Evolutionary conservation across 2,888 invertebrate species (phyloP), one percentile per base, ranked within the genome.

Genomic region (Ommatoiulus sabulosus): DNA sequence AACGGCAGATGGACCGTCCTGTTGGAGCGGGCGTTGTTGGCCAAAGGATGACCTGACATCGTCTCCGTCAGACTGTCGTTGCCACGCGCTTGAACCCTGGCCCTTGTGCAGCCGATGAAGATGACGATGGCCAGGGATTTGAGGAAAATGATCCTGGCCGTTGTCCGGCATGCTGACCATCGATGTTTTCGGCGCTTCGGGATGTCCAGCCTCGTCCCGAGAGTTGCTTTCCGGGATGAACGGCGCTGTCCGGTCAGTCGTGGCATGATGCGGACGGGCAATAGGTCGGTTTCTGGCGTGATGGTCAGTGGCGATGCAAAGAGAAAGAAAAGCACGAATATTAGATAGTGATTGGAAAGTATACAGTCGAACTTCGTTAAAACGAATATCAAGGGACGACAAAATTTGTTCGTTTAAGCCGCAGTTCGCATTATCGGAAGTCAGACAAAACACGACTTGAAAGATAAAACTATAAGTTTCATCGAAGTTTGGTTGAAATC

Each of bases 111-210:
- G n/a, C 63, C n/a, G 63, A 63, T 63, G 63, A 63, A 63, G 15
- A 63, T 63, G 63, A 63, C 63, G n/a, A 63, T 20, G 63, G 63
- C 63, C n/a, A 63, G 63, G 7, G n/a, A 63, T 20, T 63, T 63
- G 63, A 63, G 63, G 63, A n/a, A 63, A 20, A n/a, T 63, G n/a
- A 4, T 3, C 57, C 12, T 10, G 0, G 17, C 12, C 15, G 4
- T 12, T 17, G 17, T 17, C 57, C 57, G 57, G 6, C 63, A n/a
- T 20, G 63, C 63, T n/a, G 63, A 63, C 63, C 63, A 17, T 17
- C 5, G n/a, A 63, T 63, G 63, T 5, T 63, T 17, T 7, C 63
- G 1, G n/a, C 7, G n/a, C n/a, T 20, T n/a, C 5, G n/a, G 63
- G 63, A 63, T n/a, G 17, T 63, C 63, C 52, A 52, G 17, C 4